A percentile compares a stretch with the other conserved stretches of the same genome.
Conservation (phyloP, 2,888 invertebrate species). For the Chymomyza caudatula region DNA sequence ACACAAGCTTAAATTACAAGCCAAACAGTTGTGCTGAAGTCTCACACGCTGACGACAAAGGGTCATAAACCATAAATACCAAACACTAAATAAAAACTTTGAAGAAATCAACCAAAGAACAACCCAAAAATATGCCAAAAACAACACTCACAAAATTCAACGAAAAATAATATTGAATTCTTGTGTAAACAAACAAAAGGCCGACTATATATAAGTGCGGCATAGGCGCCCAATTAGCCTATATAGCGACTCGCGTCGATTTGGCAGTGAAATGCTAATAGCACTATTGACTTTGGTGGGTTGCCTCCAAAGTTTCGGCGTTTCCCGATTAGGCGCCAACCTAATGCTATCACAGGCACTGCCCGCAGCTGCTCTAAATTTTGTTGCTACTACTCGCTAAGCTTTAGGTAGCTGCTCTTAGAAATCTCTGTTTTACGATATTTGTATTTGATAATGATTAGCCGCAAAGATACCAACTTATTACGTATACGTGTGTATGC, state of each 20-base stretch:
- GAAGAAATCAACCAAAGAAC: constrained; percentile 3
- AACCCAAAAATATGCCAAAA: constrained; percentile 14
- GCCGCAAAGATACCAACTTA: constrained; percentile 54
- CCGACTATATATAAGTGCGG: constrained; percentile 5
- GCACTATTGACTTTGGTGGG: not conserved
- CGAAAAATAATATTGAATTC: constrained; percentile 56
- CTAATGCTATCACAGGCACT: constrained; percentile 57
- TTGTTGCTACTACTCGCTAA: constrained; percentile 56
- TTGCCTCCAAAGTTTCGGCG: constrained; percentile 10
- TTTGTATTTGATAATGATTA: constrained; percentile 70
- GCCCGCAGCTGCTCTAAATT: constrained; percentile 21
- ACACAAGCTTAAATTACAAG: not conserved
- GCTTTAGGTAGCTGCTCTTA: constrained; percentile 60
- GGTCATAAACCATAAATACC: constrained; percentile 59
- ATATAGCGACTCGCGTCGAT: constrained; percentile 29
- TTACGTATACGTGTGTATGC: constrained; percentile 54
- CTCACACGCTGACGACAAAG: constrained; percentile 6
- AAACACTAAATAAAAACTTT: constrained; percentile 37
- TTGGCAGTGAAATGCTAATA: constrained; percentile 1
- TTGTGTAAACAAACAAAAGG: constrained; percentile 57
- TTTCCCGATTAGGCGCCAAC: constrained; percentile 16
- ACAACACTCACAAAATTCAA: constrained; percentile 40
- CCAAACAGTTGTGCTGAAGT: not conserved
- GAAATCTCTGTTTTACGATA: constrained; percentile 59
- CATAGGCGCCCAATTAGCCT: constrained; percentile 41